Evolutionary conservation across 2,797 vertebrate species (phyloP).

Genomic region (Nannoperca obscura): DNA sequence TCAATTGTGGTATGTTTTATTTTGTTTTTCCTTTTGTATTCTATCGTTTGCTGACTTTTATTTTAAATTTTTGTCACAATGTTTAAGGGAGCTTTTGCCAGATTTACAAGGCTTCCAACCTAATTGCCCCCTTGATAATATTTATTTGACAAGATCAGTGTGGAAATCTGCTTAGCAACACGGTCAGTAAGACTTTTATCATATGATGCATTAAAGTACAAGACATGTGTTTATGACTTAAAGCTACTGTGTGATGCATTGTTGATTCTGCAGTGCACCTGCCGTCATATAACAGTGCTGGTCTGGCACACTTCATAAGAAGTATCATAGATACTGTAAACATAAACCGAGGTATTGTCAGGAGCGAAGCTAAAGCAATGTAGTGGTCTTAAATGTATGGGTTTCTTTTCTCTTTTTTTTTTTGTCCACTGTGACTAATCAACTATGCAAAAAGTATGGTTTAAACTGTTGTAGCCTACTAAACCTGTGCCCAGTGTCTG

Average conservation of each 20-base stretch:
- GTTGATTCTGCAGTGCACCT: constrained; percentile 19
- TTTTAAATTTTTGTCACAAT: not conserved
- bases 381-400: constrained; percentile 19
- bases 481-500: constrained; percentile 25
- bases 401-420: not conserved
- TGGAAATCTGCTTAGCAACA: constrained; percentile 16
- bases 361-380: too few species aligned
- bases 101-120: constrained; percentile 23
- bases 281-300: not conserved
- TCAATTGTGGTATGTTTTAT: constrained; percentile 10
- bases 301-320: not conserved
- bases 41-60: not conserved
- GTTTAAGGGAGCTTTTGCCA: constrained; percentile 14
- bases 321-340: constrained; percentile 3
- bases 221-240: constrained; percentile 8
- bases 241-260: constrained; percentile 20
- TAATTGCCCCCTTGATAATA: not conserved
- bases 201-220: constrained; percentile 42
- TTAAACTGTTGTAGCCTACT: constrained; percentile 36
- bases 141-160: constrained; percentile 16
- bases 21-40: constrained; percentile 18
- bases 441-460: constrained; percentile 66
- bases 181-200: constrained; percentile 7
- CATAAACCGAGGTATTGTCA: not conserved
- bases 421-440: constrained; percentile 22